phyloP scores from a whole-genome alignment of 1,140 invertebrate genomes.

The Drosophila repleta region DNA sequence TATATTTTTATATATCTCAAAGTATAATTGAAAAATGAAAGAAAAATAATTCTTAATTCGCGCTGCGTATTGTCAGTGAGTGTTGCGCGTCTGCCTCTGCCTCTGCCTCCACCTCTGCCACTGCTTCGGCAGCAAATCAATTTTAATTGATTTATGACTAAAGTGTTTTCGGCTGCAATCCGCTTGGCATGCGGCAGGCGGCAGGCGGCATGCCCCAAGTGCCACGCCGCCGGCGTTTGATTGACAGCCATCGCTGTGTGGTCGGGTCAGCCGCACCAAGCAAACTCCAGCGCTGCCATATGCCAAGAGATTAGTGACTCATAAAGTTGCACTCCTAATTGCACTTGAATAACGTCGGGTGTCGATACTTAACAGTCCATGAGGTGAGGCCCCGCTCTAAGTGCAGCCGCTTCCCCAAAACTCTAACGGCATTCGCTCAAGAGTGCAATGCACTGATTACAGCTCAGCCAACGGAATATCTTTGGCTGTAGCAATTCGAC shows the following conservation, averaged over 20 bases:
- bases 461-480: neutral
- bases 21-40: neutral
- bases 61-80: constrained; percentile 71
- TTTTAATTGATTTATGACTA: constrained; percentile 80
- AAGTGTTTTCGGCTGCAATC: constrained; percentile 71
- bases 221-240: constrained; percentile 40
- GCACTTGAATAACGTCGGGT: constrained; percentile 54
- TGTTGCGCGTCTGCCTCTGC: neutral
- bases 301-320: constrained; percentile 60
- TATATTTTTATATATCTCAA: neutral
- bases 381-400: constrained; percentile 18
- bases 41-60: constrained; percentile 47
- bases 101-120: neutral
- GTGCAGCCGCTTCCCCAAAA: constrained; percentile 11
- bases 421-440: constrained; percentile 1
- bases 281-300: neutral
- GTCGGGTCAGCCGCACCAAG: constrained; percentile 16
- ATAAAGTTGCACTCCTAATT: constrained; percentile 77
- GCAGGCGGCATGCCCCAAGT: constrained; percentile 46
- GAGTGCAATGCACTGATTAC: constrained; percentile 34
- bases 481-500: neutral
- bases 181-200: constrained; percentile 46
- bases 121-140: constrained; percentile 55
- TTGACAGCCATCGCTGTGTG: constrained; percentile 66
- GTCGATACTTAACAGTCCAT: constrained; percentile 59